Evolutionary conservation across 2,113 vertebrate species (phyloP), one percentile per base, ranked within the genome.

Genomic region (Crotalus helleri): DNA sequence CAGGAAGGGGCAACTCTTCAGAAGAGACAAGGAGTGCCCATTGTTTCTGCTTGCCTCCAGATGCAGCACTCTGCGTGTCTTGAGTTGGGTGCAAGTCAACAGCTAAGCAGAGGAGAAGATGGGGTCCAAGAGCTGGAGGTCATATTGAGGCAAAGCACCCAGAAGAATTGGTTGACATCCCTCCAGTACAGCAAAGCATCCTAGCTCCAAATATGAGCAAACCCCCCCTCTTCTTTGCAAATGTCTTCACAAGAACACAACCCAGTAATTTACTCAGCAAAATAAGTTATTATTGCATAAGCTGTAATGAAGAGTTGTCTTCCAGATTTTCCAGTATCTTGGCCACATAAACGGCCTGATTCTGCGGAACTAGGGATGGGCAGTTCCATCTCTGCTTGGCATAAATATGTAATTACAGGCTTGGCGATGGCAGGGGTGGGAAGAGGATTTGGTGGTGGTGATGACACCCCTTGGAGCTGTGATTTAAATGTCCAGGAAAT

Each of bases 401-500:
- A 91, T 85, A 92, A 95, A 94, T 69, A 58, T 81, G 29, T 29
- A 57, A 81, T 90, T 64, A 13, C 92, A 87, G 61, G 49, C 69
- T 51, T 26, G 46, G 90, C 39, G 2, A 29, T 5, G 12, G 11
- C 11, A 26, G 33, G 15, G 39, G 17, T 0, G 1, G 17, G 24
- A 1, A 19, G 17, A 3, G 39, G 8, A 85, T 92, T 54, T 58
- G 74, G 19, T 59, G 51, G n/a, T 92, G 33, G 69, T 94, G 85
- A 93, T 93, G 92, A 92, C 90, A 93, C 93, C 92, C 95, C 26
- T 69, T 4, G 0, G 92, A 95, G 92, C 93, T 85, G 0, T 13
- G 92, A 89, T 91, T 94, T 90, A 39, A 90, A 88, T 51, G 64
- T 88, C 89, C 23, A 85, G 49, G 13, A 94, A 89, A 49, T 69